phyloP scores from a whole-genome alignment of 2,888 invertebrate species.

The Drosophila picticornis region DNA sequence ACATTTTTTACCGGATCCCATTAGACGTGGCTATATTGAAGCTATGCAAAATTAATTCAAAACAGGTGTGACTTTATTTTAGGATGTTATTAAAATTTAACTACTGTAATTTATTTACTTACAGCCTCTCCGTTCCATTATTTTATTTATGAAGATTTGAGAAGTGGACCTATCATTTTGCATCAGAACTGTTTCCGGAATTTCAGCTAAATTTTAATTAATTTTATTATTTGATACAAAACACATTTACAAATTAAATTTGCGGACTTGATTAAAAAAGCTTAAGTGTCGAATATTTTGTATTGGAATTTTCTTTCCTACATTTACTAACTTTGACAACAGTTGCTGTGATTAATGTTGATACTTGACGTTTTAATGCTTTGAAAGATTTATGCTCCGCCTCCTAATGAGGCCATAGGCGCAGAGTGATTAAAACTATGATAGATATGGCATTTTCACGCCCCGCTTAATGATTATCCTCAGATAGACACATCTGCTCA shows the following conservation, averaged over 20 bases:
- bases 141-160: not conserved
- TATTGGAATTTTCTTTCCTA: not conserved
- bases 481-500: slow-evolving; percentile 52
- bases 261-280: not conserved
- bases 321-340: not conserved
- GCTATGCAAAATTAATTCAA: not conserved
- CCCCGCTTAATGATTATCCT: slow-evolving; percentile 44
- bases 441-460: slow-evolving; percentile 48
- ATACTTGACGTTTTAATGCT: slow-evolving; percentile 3
- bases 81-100: not conserved
- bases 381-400: not conserved
- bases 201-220: not conserved
- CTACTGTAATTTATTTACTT: too few species aligned
- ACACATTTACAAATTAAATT: not conserved
- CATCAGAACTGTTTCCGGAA: not conserved
- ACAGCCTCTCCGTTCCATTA: too few species aligned
- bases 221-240: not conserved
- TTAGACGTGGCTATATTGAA: not conserved
- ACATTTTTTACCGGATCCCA: not conserved
- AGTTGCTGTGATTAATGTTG: slow-evolving; percentile 33
- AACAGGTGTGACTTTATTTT: not conserved
- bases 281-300: not conserved
- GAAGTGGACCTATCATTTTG: not conserved
- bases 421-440: slow-evolving; percentile 57
- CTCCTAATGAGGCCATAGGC: slow-evolving; percentile 2